Percentiles rank a stretch among this genome's conserved stretches.
These are phyloP conservation scores for Malurus melanocephalus DNA, from an alignment of 2,113 vertebrate species.

Conservation along the genomic window DNA sequence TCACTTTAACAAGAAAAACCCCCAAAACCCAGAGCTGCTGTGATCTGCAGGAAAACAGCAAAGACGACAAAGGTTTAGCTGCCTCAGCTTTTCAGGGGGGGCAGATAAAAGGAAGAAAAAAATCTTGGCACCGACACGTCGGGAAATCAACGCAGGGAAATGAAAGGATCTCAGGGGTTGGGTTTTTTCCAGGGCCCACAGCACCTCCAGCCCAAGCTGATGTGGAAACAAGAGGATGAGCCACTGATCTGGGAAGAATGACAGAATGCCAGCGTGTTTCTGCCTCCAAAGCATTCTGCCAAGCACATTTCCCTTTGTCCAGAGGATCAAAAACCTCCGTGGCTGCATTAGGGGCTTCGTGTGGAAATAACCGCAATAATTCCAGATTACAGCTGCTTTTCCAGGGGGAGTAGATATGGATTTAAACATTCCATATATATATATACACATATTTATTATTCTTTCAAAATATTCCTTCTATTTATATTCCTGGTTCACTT, in stretches of 20 bases:
- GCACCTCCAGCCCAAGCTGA: neutral
- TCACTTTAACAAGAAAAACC: neutral
- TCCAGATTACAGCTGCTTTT: neutral
- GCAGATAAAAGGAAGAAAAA: neutral
- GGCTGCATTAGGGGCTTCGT: neutral
- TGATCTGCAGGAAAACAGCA: slow-evolving; percentile 6
- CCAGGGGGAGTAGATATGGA: too few species aligned
- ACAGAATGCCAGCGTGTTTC: neutral
- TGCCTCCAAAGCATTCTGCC: neutral
- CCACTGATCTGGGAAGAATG: neutral
- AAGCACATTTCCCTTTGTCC: neutral
- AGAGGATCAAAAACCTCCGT: neutral
- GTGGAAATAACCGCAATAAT: neutral
- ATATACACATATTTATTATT: rapidly evolving
- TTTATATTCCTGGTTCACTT: neutral
- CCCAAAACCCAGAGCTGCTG: neutral
- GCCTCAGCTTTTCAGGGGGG: neutral
- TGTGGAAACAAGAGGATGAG: neutral
- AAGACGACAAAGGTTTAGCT: neutral
- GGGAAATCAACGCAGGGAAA: neutral
- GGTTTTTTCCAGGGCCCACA: neutral
- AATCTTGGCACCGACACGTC: neutral
- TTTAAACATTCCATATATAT: neutral
- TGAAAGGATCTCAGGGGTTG: neutral
- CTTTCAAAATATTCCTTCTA: too few species aligned